phyloP scores from a whole-genome alignment of 2,888 invertebrate genomes.

The Xanthia togata region DNA sequence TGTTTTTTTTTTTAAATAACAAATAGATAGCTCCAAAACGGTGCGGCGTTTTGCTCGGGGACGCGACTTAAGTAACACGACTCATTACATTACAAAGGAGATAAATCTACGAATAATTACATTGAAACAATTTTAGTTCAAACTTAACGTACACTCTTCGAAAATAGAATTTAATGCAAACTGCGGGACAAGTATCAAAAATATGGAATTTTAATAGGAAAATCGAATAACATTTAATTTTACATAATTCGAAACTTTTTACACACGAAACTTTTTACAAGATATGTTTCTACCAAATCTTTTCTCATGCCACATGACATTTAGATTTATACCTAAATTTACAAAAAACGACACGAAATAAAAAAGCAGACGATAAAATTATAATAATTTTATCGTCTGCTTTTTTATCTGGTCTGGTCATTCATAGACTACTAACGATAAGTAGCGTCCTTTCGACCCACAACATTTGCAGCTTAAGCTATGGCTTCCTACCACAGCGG shows the following conservation, averaged over 20 bases:
- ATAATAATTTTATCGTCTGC: no score
- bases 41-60: neutral
- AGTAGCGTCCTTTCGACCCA: neutral
- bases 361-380: neutral
- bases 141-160: neutral
- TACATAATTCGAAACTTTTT: neutral
- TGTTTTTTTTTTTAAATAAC: no score
- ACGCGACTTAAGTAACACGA: neutral
- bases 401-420: no score
- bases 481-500: neutral
- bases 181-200: slow-evolving; percentile 16
- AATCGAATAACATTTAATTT: neutral
- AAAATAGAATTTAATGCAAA: neutral
- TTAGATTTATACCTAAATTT: neutral
- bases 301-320: neutral
- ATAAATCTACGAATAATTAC: neutral
- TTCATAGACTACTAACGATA: neutral
- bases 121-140: slow-evolving; percentile 6
- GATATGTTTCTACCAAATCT: neutral
- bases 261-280: neutral
- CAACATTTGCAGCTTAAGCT: neutral
- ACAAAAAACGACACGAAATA: neutral
- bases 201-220: neutral
- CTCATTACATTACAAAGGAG: neutral
- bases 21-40: neutral